These are phyloP conservation scores for Astyanax mexicanus DNA, from an alignment of 2,797 vertebrate species.

Conservation along the genomic window DNA sequence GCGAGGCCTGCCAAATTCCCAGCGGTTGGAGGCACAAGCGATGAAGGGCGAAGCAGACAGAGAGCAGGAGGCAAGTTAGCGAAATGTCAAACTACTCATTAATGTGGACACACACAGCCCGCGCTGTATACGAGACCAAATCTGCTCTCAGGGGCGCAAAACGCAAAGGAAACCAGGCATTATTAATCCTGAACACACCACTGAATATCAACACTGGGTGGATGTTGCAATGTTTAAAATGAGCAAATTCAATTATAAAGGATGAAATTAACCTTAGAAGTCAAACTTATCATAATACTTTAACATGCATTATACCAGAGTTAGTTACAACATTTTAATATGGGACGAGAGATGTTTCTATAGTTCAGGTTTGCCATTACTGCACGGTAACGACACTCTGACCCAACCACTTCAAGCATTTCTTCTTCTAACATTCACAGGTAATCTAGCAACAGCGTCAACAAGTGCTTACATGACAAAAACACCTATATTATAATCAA, in stretches of 20 bases:
- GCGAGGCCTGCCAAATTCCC: slow-evolving; percentile 64
- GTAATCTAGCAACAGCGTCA: too few relatives aligned
- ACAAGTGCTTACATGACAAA: too few relatives aligned
- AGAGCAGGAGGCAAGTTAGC: slow-evolving; percentile 52
- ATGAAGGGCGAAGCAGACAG: slow-evolving; percentile 56
- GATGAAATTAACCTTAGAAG: not conserved
- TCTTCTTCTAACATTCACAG: too few relatives aligned
- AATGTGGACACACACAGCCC: slow-evolving; percentile 56
- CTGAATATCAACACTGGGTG: slow-evolving; percentile 4
- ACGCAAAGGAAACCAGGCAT: slow-evolving; percentile 12
- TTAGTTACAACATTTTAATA: too few relatives aligned
- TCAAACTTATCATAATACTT: not conserved
- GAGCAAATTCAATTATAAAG: not conserved
- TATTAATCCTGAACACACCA: slow-evolving; percentile 13
- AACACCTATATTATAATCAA: too few relatives aligned
- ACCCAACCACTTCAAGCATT: too few relatives aligned
- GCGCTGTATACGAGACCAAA: slow-evolving; percentile 35
- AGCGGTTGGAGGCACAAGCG: slow-evolving; percentile 60
- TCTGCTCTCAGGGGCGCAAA: slow-evolving; percentile 35
- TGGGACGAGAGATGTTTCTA: too few relatives aligned
- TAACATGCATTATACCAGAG: too few relatives aligned
- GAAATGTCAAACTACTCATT: slow-evolving; percentile 62
- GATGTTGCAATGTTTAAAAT: not conserved
- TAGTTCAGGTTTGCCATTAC: too few relatives aligned
- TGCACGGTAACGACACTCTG: too few relatives aligned